These are phyloP conservation scores for Harpalus rufipes DNA, from an alignment of 2,888 invertebrate genomes.

Conservation along the genomic window DNA sequence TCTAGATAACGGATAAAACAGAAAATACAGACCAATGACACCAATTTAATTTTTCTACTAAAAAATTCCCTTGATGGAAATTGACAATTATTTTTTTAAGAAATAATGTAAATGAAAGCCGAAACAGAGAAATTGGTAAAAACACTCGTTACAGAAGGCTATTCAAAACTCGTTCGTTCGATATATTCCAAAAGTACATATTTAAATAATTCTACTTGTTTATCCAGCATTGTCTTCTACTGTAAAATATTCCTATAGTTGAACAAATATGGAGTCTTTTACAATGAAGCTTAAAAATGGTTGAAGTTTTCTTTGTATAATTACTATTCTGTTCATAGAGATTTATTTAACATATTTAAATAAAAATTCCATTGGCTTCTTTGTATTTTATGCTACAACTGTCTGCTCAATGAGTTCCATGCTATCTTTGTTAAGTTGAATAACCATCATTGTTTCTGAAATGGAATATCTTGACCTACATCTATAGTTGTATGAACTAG, in stretches of 20 bases:
- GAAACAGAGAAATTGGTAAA: too few species aligned
- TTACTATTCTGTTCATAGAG: neutral
- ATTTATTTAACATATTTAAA: constrained; percentile 21
- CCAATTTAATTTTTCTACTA: too few species aligned
- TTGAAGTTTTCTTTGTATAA: neutral
- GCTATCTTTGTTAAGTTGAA: constrained; percentile 24
- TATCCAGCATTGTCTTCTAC: neutral
- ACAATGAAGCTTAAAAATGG: neutral
- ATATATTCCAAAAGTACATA: too few species aligned
- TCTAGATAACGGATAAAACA: too few species aligned
- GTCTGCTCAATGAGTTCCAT: neutral
- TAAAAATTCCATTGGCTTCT: constrained; percentile 3
- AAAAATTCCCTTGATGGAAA: too few species aligned
- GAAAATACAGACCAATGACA: too few species aligned
- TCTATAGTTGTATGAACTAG: constrained; percentile 5
- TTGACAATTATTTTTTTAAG: too few species aligned
- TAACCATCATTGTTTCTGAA: constrained; percentile 17
- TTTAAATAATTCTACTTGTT: too few species aligned
- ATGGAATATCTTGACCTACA: constrained; percentile 27
- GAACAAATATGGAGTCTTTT: neutral
- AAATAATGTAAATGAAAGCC: too few species aligned
- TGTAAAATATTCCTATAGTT: neutral
- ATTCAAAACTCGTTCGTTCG: too few species aligned
- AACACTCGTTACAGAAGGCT: too few species aligned
- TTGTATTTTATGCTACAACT: constrained; percentile 23